Base-by-base conservation (phyloP, 2,113 vertebrate species). In the Erinaceus europaeus region DNA sequence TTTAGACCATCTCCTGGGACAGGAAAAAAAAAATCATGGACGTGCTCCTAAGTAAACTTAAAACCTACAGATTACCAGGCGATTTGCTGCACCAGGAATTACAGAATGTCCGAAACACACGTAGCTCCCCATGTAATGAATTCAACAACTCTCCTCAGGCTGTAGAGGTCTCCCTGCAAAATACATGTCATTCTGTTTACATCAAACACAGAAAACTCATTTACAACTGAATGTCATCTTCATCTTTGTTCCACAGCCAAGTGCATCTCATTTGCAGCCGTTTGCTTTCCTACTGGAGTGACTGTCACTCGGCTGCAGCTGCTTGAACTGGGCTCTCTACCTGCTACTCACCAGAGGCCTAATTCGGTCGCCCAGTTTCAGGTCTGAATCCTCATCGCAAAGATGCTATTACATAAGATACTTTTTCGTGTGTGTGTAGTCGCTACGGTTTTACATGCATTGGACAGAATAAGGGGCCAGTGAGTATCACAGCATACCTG, bases 131-230 rank as follows among this genome's bases (percentile, higher is more conserved):
- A 61, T 50, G 80, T 93, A 92, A 95, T 84, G 25, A 83, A 91
- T 94, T 95, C 71, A 93, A 27, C 79, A 90, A 81, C 77, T 72
- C 55, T 62, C 67, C 55, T 67, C 48, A 85, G 44, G 86, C 71
- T 34, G 93, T 32, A 75, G 1, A n/a, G 57, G 82, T 65, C 88
- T 90, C 94, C 97, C 90, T 96, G 90, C 92, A 96, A 97, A 96
- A 97, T 90, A 88, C 96, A 94, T 96, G 96, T 96, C 94, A 97
- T 97, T 97, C 96, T 97, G 94, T 97, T 96, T 96, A 98, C 97
- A 98, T 97, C 97, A 98, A 98, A 98, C 96, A 93, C 76, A 88
- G 91, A 91, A 95, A 92, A 94, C 97, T 98, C 96, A 98, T 98
- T 98, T 98, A 97, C 97, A 98, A 98, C 91, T 98, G 82, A 98